Conservation (phyloP, 1,140 invertebrate species). For the Lordiphosa clarofinis region DNA sequence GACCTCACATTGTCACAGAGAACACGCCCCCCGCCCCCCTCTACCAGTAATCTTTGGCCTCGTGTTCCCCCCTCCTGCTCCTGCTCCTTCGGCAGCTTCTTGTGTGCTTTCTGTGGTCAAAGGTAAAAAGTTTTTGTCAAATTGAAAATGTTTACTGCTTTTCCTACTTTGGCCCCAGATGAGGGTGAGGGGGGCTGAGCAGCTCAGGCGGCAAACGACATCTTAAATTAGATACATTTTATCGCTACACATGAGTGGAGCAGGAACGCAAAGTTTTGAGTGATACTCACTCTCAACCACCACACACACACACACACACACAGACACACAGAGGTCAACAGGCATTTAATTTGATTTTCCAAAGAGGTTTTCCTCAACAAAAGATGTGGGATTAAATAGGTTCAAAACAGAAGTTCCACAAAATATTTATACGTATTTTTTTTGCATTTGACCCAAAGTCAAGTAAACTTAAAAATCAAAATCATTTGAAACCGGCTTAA, state of each 20-base stretch:
- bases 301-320: neutral
- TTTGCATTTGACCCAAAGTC: too few relatives aligned
- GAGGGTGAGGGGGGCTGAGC: neutral
- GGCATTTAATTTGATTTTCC: too few relatives aligned
- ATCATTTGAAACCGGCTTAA: too few relatives aligned
- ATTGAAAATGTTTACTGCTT: conserved; percentile 76
- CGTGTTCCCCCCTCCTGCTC: conserved; percentile 1
- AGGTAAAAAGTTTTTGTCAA: conserved; percentile 77
- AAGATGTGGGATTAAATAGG: too few relatives aligned
- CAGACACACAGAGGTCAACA: too few relatives aligned
- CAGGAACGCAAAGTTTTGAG: conserved; percentile 60
- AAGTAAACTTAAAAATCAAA: too few relatives aligned
- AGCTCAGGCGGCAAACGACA: conserved; percentile 67
- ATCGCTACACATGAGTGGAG: conserved; percentile 64
- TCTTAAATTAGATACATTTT: conserved; percentile 77
- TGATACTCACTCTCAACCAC: conserved; percentile 41
- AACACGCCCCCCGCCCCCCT: conserved; percentile 2
- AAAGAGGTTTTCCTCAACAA: too few relatives aligned
- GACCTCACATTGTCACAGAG: conserved; percentile 65
- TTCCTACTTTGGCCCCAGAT: conserved; percentile 36
- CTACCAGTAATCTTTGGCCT: conserved; percentile 1
- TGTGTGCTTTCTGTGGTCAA: conserved; percentile 54
- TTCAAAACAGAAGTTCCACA: too few relatives aligned
- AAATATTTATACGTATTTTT: too few relatives aligned
- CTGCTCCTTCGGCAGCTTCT: neutral